Percentiles rank a stretch among this genome's conserved stretches.
These are phyloP conservation scores for Phaethornis superciliosus DNA, from an alignment of 2,113 vertebrate genomes.

Conservation along the genomic window DNA sequence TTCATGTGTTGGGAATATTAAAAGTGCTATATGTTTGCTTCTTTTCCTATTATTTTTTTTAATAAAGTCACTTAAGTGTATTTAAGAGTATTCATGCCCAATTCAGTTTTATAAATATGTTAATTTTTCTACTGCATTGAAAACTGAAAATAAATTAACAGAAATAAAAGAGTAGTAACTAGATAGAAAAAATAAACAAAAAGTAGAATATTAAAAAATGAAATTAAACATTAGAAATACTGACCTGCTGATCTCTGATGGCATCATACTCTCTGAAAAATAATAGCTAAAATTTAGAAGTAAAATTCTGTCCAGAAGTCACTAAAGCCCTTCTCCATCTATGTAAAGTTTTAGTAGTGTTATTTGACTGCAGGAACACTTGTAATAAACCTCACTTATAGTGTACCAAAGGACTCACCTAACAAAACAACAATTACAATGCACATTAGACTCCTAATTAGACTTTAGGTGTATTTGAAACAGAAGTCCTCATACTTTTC, in stretches of 20 bases:
- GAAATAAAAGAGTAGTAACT: not conserved
- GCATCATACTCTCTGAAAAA: not conserved
- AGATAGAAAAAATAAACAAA: not conserved
- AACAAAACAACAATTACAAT: not conserved
- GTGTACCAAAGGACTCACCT: accelerated
- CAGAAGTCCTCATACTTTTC: not conserved
- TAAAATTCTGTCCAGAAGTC: not conserved
- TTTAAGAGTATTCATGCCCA: not conserved
- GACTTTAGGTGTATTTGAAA: not conserved
- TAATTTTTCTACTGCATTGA: not conserved
- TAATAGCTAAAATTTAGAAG: not conserved
- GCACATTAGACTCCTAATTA: not conserved
- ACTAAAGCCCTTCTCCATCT: not conserved
- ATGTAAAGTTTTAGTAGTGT: not conserved
- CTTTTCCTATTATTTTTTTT: not conserved
- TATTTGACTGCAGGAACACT: not conserved
- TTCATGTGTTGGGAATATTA: not conserved
- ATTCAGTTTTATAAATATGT: not conserved
- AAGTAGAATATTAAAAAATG: not conserved
- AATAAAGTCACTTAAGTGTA: not conserved
- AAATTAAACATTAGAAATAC: not conserved
- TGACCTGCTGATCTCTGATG: not conserved
- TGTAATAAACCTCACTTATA: not conserved
- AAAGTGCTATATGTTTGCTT: not conserved
- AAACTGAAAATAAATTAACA: not conserved